A percentile compares a stretch with the other conserved stretches of the same genome.
Evolutionary conservation across 2,888 invertebrate species (phyloP).

Genomic region (Drosophila vallismaia): DNA sequence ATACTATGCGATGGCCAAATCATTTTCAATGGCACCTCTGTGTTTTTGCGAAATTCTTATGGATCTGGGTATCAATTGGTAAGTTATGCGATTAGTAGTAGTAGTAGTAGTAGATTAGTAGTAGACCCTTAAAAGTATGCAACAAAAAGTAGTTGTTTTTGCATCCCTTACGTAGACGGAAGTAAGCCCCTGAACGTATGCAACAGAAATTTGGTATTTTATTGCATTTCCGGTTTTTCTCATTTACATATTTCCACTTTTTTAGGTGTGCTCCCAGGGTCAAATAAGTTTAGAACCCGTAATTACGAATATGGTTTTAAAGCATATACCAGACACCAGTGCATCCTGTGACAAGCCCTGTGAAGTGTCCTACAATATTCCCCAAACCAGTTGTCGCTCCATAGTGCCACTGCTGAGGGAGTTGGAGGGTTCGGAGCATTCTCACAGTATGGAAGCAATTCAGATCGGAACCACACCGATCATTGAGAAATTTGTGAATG

Average conservation of each 20-base stretch:
- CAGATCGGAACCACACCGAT: slow-evolving; percentile 26
- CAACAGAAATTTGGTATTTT: neutral
- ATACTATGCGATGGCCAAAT: slow-evolving; percentile 92
- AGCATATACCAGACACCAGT: slow-evolving; percentile 85
- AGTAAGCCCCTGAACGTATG: neutral
- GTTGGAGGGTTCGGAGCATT: neutral
- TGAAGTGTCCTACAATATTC: slow-evolving; percentile 21
- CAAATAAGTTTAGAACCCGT: slow-evolving; percentile 84
- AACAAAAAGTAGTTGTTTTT: neutral
- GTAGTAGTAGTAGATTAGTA: no score
- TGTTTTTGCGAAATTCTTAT: slow-evolving; percentile 91
- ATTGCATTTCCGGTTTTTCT: no score
- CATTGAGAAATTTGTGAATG: slow-evolving; percentile 17
- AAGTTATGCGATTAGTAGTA: neutral
- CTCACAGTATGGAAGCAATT: slow-evolving; percentile 14
- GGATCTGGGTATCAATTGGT: slow-evolving; percentile 92
- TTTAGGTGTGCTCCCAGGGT: slow-evolving; percentile 84
- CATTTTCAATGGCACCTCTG: slow-evolving; percentile 91
- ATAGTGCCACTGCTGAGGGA: slow-evolving; percentile 17
- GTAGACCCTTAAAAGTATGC: neutral
- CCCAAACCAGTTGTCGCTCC: slow-evolving; percentile 3
- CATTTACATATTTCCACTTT: neutral
- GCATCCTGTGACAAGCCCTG: slow-evolving; percentile 2
- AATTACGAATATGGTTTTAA: slow-evolving; percentile 86
- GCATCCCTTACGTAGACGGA: neutral